A percentile compares a stretch with the other conserved stretches of the same genome.
Evolutionary conservation across 2,888 invertebrate species (phyloP).

Genomic region (Machimus atricapillus): DNA sequence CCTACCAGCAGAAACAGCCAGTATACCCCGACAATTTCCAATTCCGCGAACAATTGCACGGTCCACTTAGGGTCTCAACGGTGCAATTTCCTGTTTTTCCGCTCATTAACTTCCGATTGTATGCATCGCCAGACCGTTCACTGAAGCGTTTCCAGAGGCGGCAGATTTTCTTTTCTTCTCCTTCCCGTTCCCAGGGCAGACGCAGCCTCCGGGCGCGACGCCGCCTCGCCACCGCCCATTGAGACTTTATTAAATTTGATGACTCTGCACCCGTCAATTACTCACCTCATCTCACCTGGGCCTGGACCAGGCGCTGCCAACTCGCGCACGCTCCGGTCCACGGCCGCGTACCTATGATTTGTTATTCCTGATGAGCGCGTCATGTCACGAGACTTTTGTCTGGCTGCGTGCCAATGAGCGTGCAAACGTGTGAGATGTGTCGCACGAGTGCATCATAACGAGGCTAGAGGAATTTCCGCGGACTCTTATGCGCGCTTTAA

Average conservation of each 20-base stretch:
- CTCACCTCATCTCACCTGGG: background rate
- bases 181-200: background rate
- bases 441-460: background rate
- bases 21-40: background rate
- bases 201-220: background rate
- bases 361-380: background rate
- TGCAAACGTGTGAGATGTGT: background rate
- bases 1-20: background rate
- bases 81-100: background rate
- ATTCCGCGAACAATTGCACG: background rate
- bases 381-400: background rate
- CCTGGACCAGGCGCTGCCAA: background rate
- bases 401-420: background rate
- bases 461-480: background rate
- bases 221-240: background rate
- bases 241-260: constrained; percentile 35
- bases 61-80: background rate
- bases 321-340: background rate
- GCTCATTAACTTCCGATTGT: background rate
- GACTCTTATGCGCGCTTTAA: background rate
- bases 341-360: background rate
- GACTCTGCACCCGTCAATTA: constrained; percentile 30
- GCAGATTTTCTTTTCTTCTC: background rate
- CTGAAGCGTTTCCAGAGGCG: background rate
- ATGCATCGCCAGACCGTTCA: background rate